Evolutionary conservation across 2,797 vertebrate species (phyloP).

Genomic region (Vireo griseus): DNA sequence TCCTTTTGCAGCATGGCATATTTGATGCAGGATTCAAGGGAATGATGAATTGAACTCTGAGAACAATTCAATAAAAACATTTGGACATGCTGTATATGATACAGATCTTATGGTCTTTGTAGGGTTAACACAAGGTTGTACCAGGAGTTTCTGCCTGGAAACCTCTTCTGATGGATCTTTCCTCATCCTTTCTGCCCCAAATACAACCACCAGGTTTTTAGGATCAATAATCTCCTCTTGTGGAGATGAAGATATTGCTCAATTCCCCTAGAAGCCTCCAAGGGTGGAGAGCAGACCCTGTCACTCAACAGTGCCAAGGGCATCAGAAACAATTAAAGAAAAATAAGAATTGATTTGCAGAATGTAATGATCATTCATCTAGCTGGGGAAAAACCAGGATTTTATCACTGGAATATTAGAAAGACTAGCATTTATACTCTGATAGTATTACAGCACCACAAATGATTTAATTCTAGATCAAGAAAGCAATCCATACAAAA

Average conservation of each 20-base stretch:
- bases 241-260: neutral
- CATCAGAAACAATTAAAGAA: constrained; percentile 40
- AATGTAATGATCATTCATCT: neutral
- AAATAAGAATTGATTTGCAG: constrained; percentile 47
- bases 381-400: neutral
- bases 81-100: neutral
- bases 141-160: neutral
- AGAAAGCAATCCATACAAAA: neutral
- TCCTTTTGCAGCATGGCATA: neutral
- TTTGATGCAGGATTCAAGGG: neutral
- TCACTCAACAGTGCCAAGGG: neutral
- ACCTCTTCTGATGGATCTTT: neutral
- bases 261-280: neutral
- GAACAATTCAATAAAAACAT: neutral
- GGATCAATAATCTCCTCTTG: constrained; percentile 1
- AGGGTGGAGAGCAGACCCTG: neutral
- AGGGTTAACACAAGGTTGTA: neutral
- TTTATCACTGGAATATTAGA: neutral
- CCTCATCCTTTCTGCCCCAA: neutral
- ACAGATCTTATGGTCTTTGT: neutral
- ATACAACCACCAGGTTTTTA: neutral
- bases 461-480: neutral
- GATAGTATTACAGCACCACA: neutral
- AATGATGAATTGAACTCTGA: neutral
- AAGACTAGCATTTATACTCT: neutral